Evolutionary conservation across 2,888 invertebrate species (phyloP), one percentile per base, ranked within the genome.

Genomic region (Rhaphigaster nebulosa): DNA sequence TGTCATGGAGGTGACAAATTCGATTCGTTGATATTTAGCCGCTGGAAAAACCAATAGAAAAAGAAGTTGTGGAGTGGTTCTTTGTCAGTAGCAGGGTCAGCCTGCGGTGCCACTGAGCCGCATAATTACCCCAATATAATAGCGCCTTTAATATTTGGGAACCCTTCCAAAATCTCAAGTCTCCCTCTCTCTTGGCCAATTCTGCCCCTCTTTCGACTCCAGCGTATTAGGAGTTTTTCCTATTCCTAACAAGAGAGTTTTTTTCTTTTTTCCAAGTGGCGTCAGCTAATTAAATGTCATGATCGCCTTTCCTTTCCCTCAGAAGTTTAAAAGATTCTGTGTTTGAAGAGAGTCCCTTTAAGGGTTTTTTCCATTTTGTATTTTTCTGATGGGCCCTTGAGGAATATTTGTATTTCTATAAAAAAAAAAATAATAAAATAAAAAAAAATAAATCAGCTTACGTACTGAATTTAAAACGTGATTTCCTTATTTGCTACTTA

Each of bases 121-220:
- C 29, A 65, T 65, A 65, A 65, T 65, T 65, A 29, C 29, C 65
- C 29, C 29, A 18, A 65, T 65, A 65, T 65, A 65, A 65, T 65
- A 29, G 15, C 29, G 65, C 65, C 65, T 65, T 65, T 65, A 65
- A 65, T 65, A 65, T 65, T 65, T 65, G 65, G 65, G 65, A 65
- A n/a, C 65, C 15, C n/a, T 65, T 65, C 65, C 65, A 65, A 65
- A 65, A 65, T 29, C 65, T 29, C 65, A 65, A 29, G 29, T 65
- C 65, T 13, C 18, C 65, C 65, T 12, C 29, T 12, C 15, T 29
- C 29, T 65, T 65, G 15, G 4, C 65, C 65, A 18, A 65, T 65
- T 18, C 18, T 29, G 5, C 13, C 29, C 15, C 65, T n/a, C 18
- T 65, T 65, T 65, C 29, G 29, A 65, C 29, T 65, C 29, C 10